Percentiles rank a stretch among this genome's conserved stretches.
These are phyloP conservation scores for Rousettus madagascariensis DNA, from an alignment of 2,797 vertebrate species.

Conservation along the genomic window DNA sequence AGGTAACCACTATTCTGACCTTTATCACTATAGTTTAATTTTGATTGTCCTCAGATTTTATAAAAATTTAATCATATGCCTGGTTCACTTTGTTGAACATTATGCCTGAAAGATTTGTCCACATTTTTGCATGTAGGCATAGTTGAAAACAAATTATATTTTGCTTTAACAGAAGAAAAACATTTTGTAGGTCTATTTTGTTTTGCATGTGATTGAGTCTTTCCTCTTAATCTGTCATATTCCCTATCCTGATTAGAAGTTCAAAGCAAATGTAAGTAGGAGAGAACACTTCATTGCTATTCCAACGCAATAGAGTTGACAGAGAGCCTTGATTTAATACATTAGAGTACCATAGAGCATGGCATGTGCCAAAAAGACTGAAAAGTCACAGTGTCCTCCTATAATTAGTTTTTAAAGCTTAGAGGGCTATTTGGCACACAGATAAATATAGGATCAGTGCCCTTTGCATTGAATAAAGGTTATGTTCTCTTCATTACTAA, in stretches of 20 bases:
- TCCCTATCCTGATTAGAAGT: slow-evolving; percentile 24
- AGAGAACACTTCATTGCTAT: slow-evolving; percentile 66
- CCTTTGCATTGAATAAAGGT: slow-evolving; percentile 80
- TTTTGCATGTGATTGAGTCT: slow-evolving; percentile 69
- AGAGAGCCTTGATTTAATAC: slow-evolving; percentile 70
- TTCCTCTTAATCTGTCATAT: slow-evolving; percentile 57
- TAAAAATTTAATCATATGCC: not conserved
- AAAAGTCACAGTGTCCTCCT: slow-evolving; percentile 72
- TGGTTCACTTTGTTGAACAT: slow-evolving; percentile 18
- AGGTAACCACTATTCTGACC: not conserved
- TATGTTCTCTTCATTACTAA: slow-evolving; percentile 80
- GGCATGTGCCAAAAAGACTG: slow-evolving; percentile 61
- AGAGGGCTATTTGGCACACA: slow-evolving; percentile 72
- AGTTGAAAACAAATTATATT: slow-evolving; percentile 32
- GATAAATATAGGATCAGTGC: slow-evolving; percentile 68
- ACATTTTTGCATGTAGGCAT: not conserved
- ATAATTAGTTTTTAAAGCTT: slow-evolving; percentile 82
- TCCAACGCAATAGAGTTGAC: slow-evolving; percentile 54
- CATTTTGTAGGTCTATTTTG: slow-evolving; percentile 17
- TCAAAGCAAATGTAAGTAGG: slow-evolving; percentile 41
- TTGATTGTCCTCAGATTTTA: not conserved
- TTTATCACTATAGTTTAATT: not conserved
- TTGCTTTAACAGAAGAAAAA: slow-evolving; percentile 25
- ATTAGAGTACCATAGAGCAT: slow-evolving; percentile 62
- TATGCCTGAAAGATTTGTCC: not conserved